phyloP scores from a whole-genome alignment of 1,140 invertebrate species.

The Ctenoplectra terminalis region DNA sequence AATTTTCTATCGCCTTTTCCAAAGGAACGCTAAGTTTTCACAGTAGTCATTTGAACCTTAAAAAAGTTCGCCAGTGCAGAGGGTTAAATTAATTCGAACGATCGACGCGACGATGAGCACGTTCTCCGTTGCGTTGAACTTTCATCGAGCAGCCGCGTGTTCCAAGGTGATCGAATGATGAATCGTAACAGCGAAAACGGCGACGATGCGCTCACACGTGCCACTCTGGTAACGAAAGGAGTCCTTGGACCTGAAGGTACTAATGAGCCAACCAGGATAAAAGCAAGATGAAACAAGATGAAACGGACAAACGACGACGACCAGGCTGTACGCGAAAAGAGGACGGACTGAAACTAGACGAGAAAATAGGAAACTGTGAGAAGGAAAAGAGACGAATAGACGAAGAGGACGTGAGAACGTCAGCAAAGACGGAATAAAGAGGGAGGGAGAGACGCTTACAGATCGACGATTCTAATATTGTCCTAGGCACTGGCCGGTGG shows the following conservation, averaged over 20 bases:
- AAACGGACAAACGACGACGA: background rate
- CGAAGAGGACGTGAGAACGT: conserved; percentile 27
- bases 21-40: too few species aligned
- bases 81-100: too few species aligned
- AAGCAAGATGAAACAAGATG: background rate
- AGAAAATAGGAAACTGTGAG: conserved; percentile 21
- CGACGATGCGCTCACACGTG: too few species aligned
- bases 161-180: background rate
- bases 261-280: conserved; percentile 4
- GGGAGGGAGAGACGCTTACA: conserved; percentile 58
- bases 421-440: conserved; percentile 15
- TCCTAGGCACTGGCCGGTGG: conserved; percentile 74
- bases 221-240: background rate
- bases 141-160: too few species aligned
- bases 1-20: too few species aligned
- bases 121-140: too few species aligned
- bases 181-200: background rate
- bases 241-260: conserved; percentile 22
- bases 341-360: background rate
- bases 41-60: too few species aligned
- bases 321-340: background rate
- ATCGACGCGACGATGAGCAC: too few species aligned
- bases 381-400: conserved; percentile 25
- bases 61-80: too few species aligned
- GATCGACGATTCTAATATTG: conserved; percentile 80